Conservation (phyloP, 2,797 vertebrate genomes). For the Sebastes iracundus region DNA sequence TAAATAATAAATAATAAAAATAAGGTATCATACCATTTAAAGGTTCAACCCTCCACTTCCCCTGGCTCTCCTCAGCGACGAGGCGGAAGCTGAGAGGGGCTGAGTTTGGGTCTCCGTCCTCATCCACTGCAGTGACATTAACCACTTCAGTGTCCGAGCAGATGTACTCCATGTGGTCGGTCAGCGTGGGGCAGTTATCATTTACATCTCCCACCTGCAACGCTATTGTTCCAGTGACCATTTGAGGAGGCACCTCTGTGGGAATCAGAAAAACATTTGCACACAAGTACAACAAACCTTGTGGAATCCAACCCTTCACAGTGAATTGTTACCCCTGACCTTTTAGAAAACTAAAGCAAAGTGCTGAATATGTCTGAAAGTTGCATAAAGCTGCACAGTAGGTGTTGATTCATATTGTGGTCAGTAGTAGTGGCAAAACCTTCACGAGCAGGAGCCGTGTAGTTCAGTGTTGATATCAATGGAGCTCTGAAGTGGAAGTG, state of each 20-base stretch:
- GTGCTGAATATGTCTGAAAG: too few relatives aligned
- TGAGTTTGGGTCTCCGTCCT: slow-evolving; percentile 78
- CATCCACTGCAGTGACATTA: slow-evolving; percentile 81
- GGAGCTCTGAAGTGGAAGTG: too few relatives aligned
- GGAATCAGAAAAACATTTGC: neutral
- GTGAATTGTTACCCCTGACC: neutral
- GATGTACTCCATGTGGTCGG: slow-evolving; percentile 60
- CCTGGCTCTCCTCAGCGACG: slow-evolving; percentile 66
- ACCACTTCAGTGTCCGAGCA: slow-evolving; percentile 76
- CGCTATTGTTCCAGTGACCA: slow-evolving; percentile 84
- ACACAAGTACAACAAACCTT: neutral
- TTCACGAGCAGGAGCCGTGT: too few relatives aligned
- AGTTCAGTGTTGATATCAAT: too few relatives aligned
- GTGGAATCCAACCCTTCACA: neutral
- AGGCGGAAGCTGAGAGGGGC: slow-evolving; percentile 83
- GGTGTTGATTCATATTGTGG: too few relatives aligned
- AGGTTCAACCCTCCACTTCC: slow-evolving; percentile 79
- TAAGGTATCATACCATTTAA: slow-evolving; percentile 74
- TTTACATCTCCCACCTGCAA: slow-evolving; percentile 84
- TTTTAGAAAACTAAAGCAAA: neutral
- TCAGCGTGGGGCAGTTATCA: slow-evolving; percentile 85
- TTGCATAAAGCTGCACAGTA: too few relatives aligned
- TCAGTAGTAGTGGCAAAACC: too few relatives aligned
- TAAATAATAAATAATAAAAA: neutral
- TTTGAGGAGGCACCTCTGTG: slow-evolving; percentile 51